phyloP scores from a whole-genome alignment of 2,797 vertebrate species.

The Cheirogaleus major region DNA sequence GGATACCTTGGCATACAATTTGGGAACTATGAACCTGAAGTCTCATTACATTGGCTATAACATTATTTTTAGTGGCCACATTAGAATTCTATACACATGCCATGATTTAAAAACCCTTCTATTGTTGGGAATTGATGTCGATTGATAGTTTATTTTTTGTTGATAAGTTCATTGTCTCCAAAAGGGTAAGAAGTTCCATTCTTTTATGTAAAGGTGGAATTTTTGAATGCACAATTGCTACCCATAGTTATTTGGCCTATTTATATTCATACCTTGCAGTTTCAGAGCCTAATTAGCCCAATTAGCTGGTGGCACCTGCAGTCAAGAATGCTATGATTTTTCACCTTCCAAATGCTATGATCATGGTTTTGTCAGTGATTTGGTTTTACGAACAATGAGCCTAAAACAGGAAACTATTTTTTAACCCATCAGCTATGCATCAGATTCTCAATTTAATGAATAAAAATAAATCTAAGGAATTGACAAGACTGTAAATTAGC shows the following conservation, averaged over 20 bases:
- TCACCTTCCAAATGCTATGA: background rate
- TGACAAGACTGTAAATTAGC: background rate
- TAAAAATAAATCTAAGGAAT: constrained; percentile 28
- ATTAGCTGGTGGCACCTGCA: background rate
- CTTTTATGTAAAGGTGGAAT: background rate
- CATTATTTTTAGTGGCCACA: background rate
- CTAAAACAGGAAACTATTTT: constrained; percentile 26
- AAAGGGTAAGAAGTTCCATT: background rate
- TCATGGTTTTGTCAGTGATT: background rate
- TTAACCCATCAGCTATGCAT: background rate
- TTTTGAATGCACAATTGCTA: background rate
- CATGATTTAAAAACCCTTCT: background rate
- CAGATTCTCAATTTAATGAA: constrained; percentile 14
- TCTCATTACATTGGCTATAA: background rate
- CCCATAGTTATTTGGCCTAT: background rate
- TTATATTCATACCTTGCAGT: background rate
- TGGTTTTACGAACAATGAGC: constrained; percentile 1
- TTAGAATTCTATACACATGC: background rate
- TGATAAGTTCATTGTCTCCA: background rate
- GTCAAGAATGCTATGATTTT: background rate
- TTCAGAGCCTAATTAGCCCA: constrained; percentile 7
- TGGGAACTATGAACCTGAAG: background rate
- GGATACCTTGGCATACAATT: background rate
- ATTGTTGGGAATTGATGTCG: background rate
- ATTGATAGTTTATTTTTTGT: background rate